phyloP scores from a whole-genome alignment of 1,140 invertebrate species.

The Musca vetustissima region DNA sequence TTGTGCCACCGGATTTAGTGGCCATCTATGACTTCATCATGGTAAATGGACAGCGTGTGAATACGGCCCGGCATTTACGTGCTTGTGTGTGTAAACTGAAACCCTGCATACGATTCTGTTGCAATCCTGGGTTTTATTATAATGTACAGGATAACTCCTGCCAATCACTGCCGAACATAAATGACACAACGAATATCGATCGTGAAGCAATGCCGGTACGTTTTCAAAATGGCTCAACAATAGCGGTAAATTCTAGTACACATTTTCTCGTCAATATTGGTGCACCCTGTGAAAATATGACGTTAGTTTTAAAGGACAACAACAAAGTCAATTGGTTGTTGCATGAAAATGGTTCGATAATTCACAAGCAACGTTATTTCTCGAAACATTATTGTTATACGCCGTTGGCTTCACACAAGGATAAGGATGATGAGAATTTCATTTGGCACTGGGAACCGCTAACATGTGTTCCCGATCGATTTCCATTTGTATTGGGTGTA shows the following conservation, averaged over 20 bases:
- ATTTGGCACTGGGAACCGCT: constrained; percentile 47
- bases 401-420: constrained; percentile 22
- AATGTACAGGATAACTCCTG: constrained; percentile 33
- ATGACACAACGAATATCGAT: not conserved
- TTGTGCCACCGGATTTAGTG: constrained; percentile 39
- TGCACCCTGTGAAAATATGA: constrained; percentile 45
- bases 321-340: constrained; percentile 41
- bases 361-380: constrained; percentile 35
- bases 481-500: constrained; percentile 41
- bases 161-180: not conserved
- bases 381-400: constrained; percentile 48
- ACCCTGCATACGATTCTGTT: constrained; percentile 48
- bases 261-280: constrained; percentile 38
- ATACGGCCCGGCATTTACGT: constrained; percentile 36
- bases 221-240: constrained; percentile 12
- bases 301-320: constrained; percentile 29
- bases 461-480: constrained; percentile 40
- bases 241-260: not conserved
- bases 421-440: not conserved
- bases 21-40: constrained; percentile 49
- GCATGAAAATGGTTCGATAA: constrained; percentile 45
- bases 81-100: constrained; percentile 44
- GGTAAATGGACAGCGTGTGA: constrained; percentile 40
- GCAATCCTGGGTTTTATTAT: constrained; percentile 35
- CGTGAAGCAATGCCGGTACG: constrained; percentile 25